Conservation (phyloP, 2,888 invertebrate species). For the Aquatica leii region DNA sequence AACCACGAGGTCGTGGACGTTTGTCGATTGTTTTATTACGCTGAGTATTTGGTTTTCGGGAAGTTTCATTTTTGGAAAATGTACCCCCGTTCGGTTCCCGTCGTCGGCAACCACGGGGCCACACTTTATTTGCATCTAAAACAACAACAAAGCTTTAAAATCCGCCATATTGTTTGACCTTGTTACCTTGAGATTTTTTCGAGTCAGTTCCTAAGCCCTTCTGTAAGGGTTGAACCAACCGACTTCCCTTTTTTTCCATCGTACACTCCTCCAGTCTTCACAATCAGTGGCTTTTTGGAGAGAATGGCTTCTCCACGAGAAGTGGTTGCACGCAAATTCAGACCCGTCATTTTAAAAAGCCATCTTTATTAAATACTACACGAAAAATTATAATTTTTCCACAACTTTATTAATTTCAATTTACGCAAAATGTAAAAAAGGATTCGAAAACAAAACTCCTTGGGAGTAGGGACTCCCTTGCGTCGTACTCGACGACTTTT, state of each 20-base stretch:
- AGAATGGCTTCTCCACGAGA: slow-evolving; percentile 75
- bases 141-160: slow-evolving; percentile 46
- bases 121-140: slow-evolving; percentile 67
- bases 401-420: slow-evolving; percentile 48
- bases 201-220: slow-evolving; percentile 77
- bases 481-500: slow-evolving; percentile 73
- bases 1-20: slow-evolving; percentile 75
- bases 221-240: slow-evolving; percentile 72
- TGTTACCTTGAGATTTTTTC: slow-evolving; percentile 77
- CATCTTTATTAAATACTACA: slow-evolving; percentile 73
- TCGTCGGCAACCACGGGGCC: slow-evolving; percentile 68
- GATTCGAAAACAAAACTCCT: slow-evolving; percentile 31
- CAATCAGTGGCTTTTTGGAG: slow-evolving; percentile 59
- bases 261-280: slow-evolving; percentile 59
- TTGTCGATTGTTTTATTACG: slow-evolving; percentile 73
- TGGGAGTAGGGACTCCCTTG: slow-evolving; percentile 65
- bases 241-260: slow-evolving; percentile 82
- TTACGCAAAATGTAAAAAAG: slow-evolving; percentile 18
- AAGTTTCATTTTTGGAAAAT: slow-evolving; percentile 70
- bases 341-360: slow-evolving; percentile 83
- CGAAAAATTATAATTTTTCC: slow-evolving; percentile 62
- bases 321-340: slow-evolving; percentile 73
- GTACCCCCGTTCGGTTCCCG: slow-evolving; percentile 69
- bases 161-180: slow-evolving; percentile 48
- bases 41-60: slow-evolving; percentile 73